Evolutionary conservation across 2,797 vertebrate species (phyloP).

Genomic region (Tinamus major): DNA sequence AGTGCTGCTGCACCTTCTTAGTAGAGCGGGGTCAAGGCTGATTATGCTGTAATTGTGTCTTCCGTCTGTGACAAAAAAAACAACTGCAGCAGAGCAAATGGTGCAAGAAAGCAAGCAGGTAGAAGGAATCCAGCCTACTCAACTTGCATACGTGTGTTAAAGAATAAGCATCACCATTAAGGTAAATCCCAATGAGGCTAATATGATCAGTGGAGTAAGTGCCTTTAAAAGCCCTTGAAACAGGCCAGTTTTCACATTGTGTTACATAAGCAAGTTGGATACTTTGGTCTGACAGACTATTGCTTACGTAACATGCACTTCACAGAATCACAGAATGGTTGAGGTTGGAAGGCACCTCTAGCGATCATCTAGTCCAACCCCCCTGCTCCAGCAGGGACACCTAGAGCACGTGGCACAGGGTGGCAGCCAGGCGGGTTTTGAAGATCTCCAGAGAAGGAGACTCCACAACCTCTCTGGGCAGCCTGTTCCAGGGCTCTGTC

Average conservation of each 20-base stretch:
- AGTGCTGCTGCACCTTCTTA: not conserved
- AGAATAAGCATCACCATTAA: not conserved
- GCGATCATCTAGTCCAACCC: no score
- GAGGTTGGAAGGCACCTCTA: no score
- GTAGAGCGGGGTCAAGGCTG: not conserved
- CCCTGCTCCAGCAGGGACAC: no score
- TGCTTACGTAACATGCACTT: not conserved
- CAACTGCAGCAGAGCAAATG: not conserved
- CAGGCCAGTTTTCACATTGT: not conserved
- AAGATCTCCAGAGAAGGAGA: no score
- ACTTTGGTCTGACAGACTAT: not conserved
- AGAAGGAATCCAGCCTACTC: not conserved
- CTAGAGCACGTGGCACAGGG: no score
- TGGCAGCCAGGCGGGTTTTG: no score
- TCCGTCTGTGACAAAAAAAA: not conserved
- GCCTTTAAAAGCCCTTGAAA: not conserved
- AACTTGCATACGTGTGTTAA: not conserved
- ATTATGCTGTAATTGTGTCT: not conserved
- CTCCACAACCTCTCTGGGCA: no score
- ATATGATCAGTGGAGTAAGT: not conserved
- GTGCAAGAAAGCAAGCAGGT: not conserved
- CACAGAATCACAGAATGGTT: no score
- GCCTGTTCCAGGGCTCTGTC: no score
- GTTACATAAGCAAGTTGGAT: not conserved
- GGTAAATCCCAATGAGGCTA: not conserved